These are phyloP conservation scores for Orthosia cruda DNA, from an alignment of 2,888 invertebrate genomes.

Conservation along the genomic window DNA sequence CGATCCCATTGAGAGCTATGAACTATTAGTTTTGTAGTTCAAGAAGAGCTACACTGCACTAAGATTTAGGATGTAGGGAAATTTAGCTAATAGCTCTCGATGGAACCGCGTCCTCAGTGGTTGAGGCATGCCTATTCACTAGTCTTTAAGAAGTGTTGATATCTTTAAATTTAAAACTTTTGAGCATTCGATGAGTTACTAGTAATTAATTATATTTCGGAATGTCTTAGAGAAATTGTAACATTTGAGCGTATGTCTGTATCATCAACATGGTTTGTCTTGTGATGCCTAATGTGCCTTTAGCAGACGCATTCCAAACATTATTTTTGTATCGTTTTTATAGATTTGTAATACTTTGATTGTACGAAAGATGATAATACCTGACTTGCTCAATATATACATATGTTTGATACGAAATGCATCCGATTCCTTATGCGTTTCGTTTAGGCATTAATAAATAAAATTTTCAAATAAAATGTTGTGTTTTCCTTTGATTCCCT, in stretches of 20 bases:
- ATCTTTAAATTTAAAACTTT: conserved; percentile 13
- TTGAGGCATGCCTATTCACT: conserved; percentile 16
- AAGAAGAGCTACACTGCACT: too few relatives aligned
- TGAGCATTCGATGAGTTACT: conserved; percentile 33
- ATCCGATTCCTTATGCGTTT: conserved; percentile 48
- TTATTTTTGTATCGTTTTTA: conserved; percentile 63
- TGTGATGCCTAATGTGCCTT: conserved; percentile 65
- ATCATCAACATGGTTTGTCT: conserved; percentile 30
- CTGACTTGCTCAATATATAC: conserved; percentile 80
- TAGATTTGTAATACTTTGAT: conserved; percentile 62
- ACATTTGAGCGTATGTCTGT: conserved; percentile 16
- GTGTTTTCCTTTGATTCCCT: not conserved
- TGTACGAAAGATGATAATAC: conserved; percentile 69
- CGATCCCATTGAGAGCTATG: too few relatives aligned
- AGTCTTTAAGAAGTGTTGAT: conserved; percentile 3
- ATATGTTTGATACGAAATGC: conserved; percentile 63
- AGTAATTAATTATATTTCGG: conserved; percentile 21
- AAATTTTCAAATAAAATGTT: conserved; percentile 23
- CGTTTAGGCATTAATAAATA: conserved; percentile 55
- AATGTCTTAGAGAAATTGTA: conserved; percentile 40
- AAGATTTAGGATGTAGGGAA: too few relatives aligned
- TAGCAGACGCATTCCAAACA: conserved; percentile 75
- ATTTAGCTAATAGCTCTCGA: too few relatives aligned
- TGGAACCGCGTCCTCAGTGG: not conserved
- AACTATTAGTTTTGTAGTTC: too few relatives aligned